A percentile compares a stretch with the other conserved stretches of the same genome.
Evolutionary conservation across 1,140 invertebrate genomes (phyloP).

Genomic region (Paraescarpia echinospica): DNA sequence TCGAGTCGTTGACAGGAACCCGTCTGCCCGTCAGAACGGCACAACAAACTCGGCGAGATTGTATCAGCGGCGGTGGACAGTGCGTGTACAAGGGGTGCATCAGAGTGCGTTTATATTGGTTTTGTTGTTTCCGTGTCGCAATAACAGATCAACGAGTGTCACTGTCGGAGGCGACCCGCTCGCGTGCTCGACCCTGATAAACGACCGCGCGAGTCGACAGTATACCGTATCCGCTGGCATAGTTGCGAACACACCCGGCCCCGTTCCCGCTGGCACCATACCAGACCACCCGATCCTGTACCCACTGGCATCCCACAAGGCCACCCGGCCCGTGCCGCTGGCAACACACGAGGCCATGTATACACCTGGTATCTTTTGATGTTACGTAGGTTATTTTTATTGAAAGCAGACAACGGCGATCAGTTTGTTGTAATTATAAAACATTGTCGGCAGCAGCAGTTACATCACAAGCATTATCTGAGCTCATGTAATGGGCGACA

Average conservation of each 20-base stretch:
- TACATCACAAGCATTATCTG: neutral
- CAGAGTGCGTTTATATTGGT: neutral
- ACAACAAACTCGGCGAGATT: neutral
- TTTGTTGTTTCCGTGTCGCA: neutral
- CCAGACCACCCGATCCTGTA: neutral
- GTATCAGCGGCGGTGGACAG: neutral
- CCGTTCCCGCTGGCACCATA: neutral
- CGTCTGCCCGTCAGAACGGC: neutral
- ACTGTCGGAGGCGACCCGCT: neutral
- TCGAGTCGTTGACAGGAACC: neutral
- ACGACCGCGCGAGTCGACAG: neutral
- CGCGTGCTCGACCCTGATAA: neutral
- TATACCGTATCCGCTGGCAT: neutral
- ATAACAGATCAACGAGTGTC: conserved; percentile 5
- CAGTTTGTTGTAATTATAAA: neutral
- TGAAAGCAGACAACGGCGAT: neutral
- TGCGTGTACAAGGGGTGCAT: neutral
- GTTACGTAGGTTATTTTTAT: neutral
- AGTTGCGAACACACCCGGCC: neutral
- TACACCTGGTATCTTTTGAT: neutral
- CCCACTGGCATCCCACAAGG: neutral
- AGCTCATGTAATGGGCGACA: no score
- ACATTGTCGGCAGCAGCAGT: neutral
- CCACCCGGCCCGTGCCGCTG: neutral
- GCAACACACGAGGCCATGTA: neutral